Evolutionary conservation across 2,113 vertebrate genomes (phyloP).

Genomic region (Anoplopoma fimbria): DNA sequence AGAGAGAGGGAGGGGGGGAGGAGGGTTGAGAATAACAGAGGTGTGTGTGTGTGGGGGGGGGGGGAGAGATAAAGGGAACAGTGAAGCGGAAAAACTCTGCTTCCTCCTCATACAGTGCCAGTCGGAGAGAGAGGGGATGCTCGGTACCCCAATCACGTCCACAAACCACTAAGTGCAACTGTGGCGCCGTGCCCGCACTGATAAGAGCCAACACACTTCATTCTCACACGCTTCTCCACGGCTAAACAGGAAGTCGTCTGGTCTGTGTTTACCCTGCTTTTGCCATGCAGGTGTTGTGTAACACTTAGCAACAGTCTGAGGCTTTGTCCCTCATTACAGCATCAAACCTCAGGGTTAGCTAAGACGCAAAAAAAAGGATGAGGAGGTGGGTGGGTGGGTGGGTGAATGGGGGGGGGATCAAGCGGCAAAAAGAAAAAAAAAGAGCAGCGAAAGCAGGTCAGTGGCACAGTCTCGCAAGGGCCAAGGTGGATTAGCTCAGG

Average conservation of each 20-base stretch:
- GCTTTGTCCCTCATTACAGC: conserved; percentile 22
- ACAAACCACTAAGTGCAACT: conserved; percentile 56
- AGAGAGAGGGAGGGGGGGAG: conserved; percentile 29
- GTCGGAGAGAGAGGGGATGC: conserved; percentile 5
- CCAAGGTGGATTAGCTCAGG: conserved; percentile 49
- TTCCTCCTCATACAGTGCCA: conserved; percentile 61
- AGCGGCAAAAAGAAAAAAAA: conserved; percentile 23
- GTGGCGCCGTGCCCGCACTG: conserved; percentile 46
- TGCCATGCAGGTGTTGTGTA: conserved; percentile 27
- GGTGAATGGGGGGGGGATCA: not conserved
- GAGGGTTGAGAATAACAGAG: conserved; percentile 59
- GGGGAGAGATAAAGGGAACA: conserved; percentile 74
- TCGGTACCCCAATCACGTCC: conserved; percentile 62
- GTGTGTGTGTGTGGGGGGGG: no score
- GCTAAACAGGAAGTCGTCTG: conserved; percentile 25
- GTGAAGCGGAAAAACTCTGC: conserved; percentile 73
- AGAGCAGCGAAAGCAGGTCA: conserved; percentile 57
- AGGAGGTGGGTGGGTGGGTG: no score
- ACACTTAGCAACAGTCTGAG: conserved; percentile 28
- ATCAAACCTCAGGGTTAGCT: conserved; percentile 21
- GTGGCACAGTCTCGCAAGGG: conserved; percentile 53
- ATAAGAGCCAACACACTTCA: conserved; percentile 58
- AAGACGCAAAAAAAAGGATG: not conserved
- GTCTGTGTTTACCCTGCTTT: conserved; percentile 7
- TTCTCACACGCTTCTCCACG: conserved; percentile 28